Evolutionary conservation across 2,797 vertebrate species (phyloP), one percentile per base, ranked within the genome.

Genomic region (Meriones psammophilus): DNA sequence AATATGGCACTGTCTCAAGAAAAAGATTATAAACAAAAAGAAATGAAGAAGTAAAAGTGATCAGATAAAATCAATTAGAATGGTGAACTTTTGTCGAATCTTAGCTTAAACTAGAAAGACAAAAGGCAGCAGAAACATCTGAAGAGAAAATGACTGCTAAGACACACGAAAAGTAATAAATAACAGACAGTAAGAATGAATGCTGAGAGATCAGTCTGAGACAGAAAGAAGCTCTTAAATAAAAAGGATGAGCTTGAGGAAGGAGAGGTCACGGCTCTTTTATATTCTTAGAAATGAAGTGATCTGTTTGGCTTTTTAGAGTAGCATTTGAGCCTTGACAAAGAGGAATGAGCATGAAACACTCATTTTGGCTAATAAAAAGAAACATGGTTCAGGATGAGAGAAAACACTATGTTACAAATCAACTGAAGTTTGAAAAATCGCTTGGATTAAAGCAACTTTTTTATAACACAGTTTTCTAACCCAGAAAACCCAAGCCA

Each of bases 401-500:
- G 12, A 76, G 14, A 80, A 88, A 85, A 95, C 8, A 87, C 33
- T 78, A 56, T n/a, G 5, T 30, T 91, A 64, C 12, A 46, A 68
- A 8, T 36, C 77, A 90, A n/a, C 1, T 68, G 22, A 87, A 79
- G 22, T 90, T 79, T 83, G 74, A 90, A 92, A 95, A 94, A 30
- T 73, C 17, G 15, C 36, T 78, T 1, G 1, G 2, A 42, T 92
- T 26, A 7, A 68, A 94, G 66, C 64, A 71, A 42, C 30, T 73
- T 74, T 91, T 26, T 68, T 71, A 66, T 58, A 39, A 0, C 24
- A 2, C 26, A 89, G 15, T 3, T 77, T 91, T 89, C 36, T 77
- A 86, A 92, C 77, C 15, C 81, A 95, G 20, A 95, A 94, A 4
- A 88, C 22, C 20, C 33, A 89, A 71, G 79, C 36, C 30, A 91